Evolutionary conservation across 2,797 vertebrate species (phyloP), one percentile per base, ranked within the genome.

Genomic region (Sebastes nivosus): DNA sequence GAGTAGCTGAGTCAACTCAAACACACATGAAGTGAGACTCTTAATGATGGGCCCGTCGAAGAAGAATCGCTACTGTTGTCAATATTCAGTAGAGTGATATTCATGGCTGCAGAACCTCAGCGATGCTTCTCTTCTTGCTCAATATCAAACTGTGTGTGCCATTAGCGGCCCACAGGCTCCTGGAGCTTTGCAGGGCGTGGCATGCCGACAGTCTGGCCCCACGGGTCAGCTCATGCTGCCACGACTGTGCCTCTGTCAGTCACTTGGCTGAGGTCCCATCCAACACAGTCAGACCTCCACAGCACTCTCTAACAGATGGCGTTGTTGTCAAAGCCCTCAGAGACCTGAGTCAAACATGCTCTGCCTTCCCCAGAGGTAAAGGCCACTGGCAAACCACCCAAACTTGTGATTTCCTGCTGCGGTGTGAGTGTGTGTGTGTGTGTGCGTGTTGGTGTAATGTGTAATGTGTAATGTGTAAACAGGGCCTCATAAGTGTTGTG

Each of bases 311-410:
- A 82, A 88, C 92, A 93, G 88, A 94, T 93, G 90, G 87, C 27
- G 52, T 73, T 73, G 57, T 81, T 83, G 80, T 93, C 88, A 85
- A 83, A 89, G 65, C 81, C 80, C 76, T 72, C 8, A 72, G 89
- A 88, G 87, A 79, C 72, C 75, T 24, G 46, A 76, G 57, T 88
- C 81, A 85, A 89, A 93, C 88, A 93, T 86, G 79, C 69, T 55
- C 70, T 54, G 2, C 24, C 52, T 78, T 76, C 67, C 75, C 76
- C 72, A 77, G 77, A 76, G 85, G 81, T 72, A 71, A 88, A 80
- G 73, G 73, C 34, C 76, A 61, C 54, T 58, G 29, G 59, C 65
- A 76, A 65, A 65, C 27, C 72, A 81, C 22, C 18, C 34, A 71
- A 65, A 78, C 75, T 34, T 58, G 50, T 74, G 68, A 75, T 79